Conservation (phyloP, 2,888 invertebrate species). For the Proisotoma minuta region DNA sequence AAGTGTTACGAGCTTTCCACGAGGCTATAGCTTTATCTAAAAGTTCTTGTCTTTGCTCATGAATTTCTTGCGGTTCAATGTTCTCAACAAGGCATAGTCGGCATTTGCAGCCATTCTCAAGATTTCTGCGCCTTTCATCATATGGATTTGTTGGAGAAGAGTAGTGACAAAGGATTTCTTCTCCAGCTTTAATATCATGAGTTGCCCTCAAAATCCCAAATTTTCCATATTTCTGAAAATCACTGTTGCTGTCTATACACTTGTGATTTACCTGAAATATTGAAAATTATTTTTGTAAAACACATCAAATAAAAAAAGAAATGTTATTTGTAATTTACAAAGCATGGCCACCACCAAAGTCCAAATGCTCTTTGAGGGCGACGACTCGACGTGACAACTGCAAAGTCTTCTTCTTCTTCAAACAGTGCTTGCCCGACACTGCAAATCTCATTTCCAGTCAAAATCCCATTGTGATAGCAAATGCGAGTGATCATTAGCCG, state of each 20-base stretch:
- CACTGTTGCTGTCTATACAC: slow-evolving; percentile 4
- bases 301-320: too few relatives aligned
- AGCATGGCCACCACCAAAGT: too few relatives aligned
- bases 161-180: background rate
- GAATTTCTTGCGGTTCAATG: background rate
- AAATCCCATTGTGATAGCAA: background rate
- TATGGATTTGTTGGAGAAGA: background rate
- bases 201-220: background rate
- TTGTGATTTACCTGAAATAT: slow-evolving; percentile 5
- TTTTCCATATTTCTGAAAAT: slow-evolving; percentile 4
- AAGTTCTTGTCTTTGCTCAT: background rate
- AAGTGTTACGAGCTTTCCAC: background rate
- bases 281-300: too few relatives aligned
- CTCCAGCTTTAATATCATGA: background rate
- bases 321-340: too few relatives aligned
- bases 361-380: too few relatives aligned
- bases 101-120: background rate
- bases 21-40: background rate
- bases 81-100: slow-evolving; percentile 1
- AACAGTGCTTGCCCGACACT: too few relatives aligned
- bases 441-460: too few relatives aligned
- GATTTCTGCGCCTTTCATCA: background rate
- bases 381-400: too few relatives aligned
- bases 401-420: too few relatives aligned
- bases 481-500: background rate